Conservation (phyloP, 1,140 invertebrate genomes). For the Tetragnatha versicolor region DNA sequence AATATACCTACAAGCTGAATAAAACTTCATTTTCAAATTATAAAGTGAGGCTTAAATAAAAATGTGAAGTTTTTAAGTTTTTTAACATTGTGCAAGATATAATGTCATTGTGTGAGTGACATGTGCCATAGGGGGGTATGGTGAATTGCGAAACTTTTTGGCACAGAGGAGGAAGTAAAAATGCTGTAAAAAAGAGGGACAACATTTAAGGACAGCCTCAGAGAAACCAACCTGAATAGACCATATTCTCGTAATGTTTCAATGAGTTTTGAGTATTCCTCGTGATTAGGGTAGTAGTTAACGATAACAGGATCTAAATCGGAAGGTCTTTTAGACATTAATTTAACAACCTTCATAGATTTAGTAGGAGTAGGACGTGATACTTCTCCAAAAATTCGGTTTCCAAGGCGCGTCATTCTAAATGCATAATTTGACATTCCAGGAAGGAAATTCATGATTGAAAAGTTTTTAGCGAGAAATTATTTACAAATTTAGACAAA, state of each 20-base stretch:
- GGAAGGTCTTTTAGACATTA: slow-evolving; percentile 78
- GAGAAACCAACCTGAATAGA: slow-evolving; percentile 55
- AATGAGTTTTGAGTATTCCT: slow-evolving; percentile 74
- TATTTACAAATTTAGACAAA: too few relatives aligned
- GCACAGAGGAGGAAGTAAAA: background rate
- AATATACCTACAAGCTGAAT: too few relatives aligned
- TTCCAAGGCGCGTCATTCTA: slow-evolving; percentile 85
- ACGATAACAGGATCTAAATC: slow-evolving; percentile 77
- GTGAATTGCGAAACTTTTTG: background rate
- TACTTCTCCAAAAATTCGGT: slow-evolving; percentile 90
- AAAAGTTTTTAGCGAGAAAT: too few relatives aligned
- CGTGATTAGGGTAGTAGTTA: slow-evolving; percentile 86
- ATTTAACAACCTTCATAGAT: slow-evolving; percentile 74
- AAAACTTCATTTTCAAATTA: too few relatives aligned
- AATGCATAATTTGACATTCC: slow-evolving; percentile 74
- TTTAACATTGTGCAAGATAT: too few relatives aligned
- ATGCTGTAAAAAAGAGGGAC: background rate
- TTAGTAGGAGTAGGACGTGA: slow-evolving; percentile 65
- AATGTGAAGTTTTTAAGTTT: too few relatives aligned
- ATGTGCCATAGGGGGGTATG: too few relatives aligned
- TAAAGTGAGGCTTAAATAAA: too few relatives aligned
- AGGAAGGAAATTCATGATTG: slow-evolving; percentile 40
- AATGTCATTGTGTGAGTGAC: too few relatives aligned
- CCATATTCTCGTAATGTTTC: slow-evolving; percentile 56
- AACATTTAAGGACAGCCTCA: background rate